Percentiles rank a stretch among this genome's conserved stretches.
Conservation (phyloP, 1,140 invertebrate species). For the Drosophila teissieri region DNA sequence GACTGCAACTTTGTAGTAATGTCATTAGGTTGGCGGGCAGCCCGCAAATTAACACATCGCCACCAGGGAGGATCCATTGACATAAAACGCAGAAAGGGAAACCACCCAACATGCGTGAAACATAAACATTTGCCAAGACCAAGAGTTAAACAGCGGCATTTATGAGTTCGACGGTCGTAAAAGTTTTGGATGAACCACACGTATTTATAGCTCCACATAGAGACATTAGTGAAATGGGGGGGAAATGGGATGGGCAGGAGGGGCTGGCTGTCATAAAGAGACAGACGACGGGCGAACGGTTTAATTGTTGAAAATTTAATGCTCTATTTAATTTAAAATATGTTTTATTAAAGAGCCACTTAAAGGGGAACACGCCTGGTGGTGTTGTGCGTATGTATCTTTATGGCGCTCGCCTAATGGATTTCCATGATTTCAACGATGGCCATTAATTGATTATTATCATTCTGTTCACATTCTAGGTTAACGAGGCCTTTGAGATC, state of each 20-base stretch:
- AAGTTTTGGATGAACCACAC: slow-evolving; percentile 51
- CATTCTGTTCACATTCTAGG: slow-evolving; percentile 86
- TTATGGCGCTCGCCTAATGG: slow-evolving; percentile 70
- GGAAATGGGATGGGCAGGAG: background rate
- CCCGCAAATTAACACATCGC: slow-evolving; percentile 76
- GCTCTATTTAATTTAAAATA: slow-evolving; percentile 81
- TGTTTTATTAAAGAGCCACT: slow-evolving; percentile 82
- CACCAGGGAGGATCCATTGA: slow-evolving; percentile 38
- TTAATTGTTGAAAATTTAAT: slow-evolving; percentile 82
- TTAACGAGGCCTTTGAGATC: slow-evolving; percentile 99
- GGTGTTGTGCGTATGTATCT: slow-evolving; percentile 36
- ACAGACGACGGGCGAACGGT: slow-evolving; percentile 46
- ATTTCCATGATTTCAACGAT: slow-evolving; percentile 70
- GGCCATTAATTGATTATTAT: slow-evolving; percentile 60
- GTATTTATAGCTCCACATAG: slow-evolving; percentile 76
- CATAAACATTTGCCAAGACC: slow-evolving; percentile 72
- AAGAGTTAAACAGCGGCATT: slow-evolving; percentile 61
- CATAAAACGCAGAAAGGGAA: slow-evolving; percentile 31
- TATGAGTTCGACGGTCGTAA: slow-evolving; percentile 73
- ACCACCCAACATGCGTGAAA: slow-evolving; percentile 68
- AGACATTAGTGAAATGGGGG: slow-evolving; percentile 54
- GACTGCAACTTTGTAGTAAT: slow-evolving; percentile 66
- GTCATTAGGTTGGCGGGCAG: slow-evolving; percentile 5
- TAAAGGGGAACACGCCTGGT: slow-evolving; percentile 41
- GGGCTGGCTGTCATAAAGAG: slow-evolving; percentile 53